These are phyloP conservation scores for Drosophila macrothrix DNA, from an alignment of 2,888 invertebrate species.

Conservation along the genomic window DNA sequence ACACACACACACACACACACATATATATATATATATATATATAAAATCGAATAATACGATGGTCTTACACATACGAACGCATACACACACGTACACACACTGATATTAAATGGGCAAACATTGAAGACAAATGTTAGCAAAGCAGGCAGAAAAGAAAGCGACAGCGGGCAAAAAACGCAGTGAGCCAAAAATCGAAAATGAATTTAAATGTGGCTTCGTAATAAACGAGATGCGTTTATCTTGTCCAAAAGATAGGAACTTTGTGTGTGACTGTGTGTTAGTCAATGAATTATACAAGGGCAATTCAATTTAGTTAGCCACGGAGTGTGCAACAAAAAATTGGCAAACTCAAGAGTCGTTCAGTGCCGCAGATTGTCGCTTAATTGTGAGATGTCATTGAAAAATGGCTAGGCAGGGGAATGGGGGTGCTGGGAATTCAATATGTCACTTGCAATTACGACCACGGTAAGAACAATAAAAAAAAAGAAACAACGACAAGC, in stretches of 20 bases:
- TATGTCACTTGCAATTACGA: conserved; percentile 74
- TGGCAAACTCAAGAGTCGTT: conserved; percentile 37
- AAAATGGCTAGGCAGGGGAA: conserved; percentile 7
- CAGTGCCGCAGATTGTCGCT: conserved; percentile 62
- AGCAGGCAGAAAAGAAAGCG: conserved; percentile 16
- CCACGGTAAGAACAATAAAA: conserved; percentile 33
- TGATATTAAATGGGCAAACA: conserved; percentile 37
- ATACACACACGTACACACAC: neutral
- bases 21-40: conserved; percentile 6
- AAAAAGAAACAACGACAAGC: conserved; percentile 52
- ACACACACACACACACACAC: conserved; percentile 19
- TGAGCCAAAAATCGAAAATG: conserved; percentile 72
- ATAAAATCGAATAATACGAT: neutral
- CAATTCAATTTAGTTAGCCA: conserved; percentile 61
- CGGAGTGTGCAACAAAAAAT: conserved; percentile 53
- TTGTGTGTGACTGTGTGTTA: conserved; percentile 16
- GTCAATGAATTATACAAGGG: conserved; percentile 73
- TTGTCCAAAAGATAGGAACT: conserved; percentile 10
- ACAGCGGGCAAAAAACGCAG: conserved; percentile 24
- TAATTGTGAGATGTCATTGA: conserved; percentile 58
- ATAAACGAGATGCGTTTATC: conserved; percentile 69
- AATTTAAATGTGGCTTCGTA: conserved; percentile 75
- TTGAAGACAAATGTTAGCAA: conserved; percentile 70
- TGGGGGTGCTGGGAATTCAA: conserved; percentile 54
- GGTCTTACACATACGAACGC: neutral